Conservation (phyloP, 2,888 invertebrate genomes). For the Azorinus chamasolen region DNA sequence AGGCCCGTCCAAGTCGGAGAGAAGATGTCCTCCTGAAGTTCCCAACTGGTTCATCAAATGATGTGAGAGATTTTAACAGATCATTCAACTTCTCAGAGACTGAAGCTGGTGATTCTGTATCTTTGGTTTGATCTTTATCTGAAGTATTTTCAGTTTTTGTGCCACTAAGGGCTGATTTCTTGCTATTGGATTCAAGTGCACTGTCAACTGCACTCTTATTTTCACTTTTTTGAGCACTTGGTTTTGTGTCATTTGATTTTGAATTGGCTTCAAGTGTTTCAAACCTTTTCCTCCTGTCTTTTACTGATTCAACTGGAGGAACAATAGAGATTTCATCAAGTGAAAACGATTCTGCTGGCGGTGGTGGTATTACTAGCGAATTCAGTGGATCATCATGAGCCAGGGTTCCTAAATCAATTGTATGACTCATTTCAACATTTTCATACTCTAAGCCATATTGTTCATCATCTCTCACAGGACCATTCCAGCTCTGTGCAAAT, state of each 20-base stretch:
- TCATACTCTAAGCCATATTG: constrained; percentile 42
- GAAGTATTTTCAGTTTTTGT: background rate
- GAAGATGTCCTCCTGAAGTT: constrained; percentile 68
- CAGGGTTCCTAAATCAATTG: constrained; percentile 48
- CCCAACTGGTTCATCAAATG: constrained; percentile 56
- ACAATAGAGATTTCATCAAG: constrained; percentile 75
- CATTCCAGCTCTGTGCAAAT: constrained; percentile 51
- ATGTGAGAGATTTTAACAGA: constrained; percentile 76
- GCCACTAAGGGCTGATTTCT: background rate
- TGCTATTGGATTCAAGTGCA: background rate
- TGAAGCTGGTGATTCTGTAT: constrained; percentile 74
- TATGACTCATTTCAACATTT: constrained; percentile 51
- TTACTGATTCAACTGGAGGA: constrained; percentile 72
- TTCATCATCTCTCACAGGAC: constrained; percentile 32
- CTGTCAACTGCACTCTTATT: background rate
- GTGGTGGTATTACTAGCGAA: constrained; percentile 82
- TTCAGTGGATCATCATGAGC: constrained; percentile 76
- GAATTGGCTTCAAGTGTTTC: constrained; percentile 23
- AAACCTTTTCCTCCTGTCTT: constrained; percentile 61
- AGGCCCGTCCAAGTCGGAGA: constrained; percentile 56
- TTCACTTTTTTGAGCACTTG: constrained; percentile 4
- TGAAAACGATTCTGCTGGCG: constrained; percentile 66
- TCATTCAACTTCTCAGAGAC: constrained; percentile 79
- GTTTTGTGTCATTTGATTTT: background rate
- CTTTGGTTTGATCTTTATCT: constrained; percentile 4